Base-by-base conservation (phyloP, 2,888 invertebrate genomes). In the Lymantria dispar region DNA sequence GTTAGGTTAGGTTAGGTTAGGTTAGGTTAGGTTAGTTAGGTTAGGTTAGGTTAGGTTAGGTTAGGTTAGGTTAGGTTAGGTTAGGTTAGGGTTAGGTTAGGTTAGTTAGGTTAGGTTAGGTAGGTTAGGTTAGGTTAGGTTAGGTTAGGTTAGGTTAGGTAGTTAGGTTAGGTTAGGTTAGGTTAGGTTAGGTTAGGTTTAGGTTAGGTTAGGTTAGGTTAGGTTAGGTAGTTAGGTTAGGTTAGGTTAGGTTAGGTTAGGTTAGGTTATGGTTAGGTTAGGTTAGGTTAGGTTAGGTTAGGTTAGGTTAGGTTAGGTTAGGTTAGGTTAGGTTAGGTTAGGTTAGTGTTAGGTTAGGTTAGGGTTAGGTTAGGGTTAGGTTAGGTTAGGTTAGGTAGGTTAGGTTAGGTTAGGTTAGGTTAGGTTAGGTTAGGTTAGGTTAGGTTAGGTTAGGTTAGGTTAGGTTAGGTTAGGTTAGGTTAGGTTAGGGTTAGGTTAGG, bases 261-360 rank as follows among this genome's bases (percentile, higher is more conserved):
- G n/a, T 53, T 55, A 48, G 50, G 52, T 50, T 50, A 48, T 52
- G 52, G 43, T 56, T 48, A 55, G 52, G 55, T 52, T 48, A 54
- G 57, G 53, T 54, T n/a, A 52, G 55, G 58, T 53, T 58, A 55
- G 56, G 54, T 61, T 60, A 56, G 56, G 56, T 59, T 60, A 54
- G 52, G 58, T 56, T 54, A 49, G 53, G 54, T 58, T 54, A 54
- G 58, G 54, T 41, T 48, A 40, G 40, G 48, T 47, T 47, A 47
- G 41, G 47, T 47, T 47, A 47, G 47, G 48, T 48, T 48, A 56
- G 56, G 56, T 54, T 54, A 54, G 54, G 55, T 56, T 52, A 53
- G 51, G 58, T 52, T 52, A 50, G 47, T n/a, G 56, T 56, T 56
- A 56, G 52, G 52, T 56, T 56, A 45, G 57, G 57, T 54, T 57